Percentiles rank a stretch among this genome's conserved stretches.
These are phyloP conservation scores for Odontamblyopus rebecca DNA, from an alignment of 2,797 vertebrate genomes.

Conservation along the genomic window DNA sequence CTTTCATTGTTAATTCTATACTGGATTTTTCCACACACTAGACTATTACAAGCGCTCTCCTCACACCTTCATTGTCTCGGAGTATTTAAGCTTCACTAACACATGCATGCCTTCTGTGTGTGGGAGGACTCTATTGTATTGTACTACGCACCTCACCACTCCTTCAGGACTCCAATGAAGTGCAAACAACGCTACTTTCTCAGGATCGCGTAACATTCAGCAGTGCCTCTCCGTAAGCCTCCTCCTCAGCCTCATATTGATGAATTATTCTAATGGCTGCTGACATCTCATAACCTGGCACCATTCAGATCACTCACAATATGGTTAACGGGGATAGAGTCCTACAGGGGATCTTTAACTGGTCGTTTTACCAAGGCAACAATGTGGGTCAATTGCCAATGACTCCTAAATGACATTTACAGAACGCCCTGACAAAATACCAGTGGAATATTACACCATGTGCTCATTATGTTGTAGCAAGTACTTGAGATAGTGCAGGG, in stretches of 20 bases:
- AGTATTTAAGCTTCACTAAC: background rate
- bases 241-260: slow-evolving; percentile 8
- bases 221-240: background rate
- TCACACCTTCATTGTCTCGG: background rate
- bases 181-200: slow-evolving; percentile 6
- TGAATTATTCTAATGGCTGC: slow-evolving; percentile 7
- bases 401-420: slow-evolving; percentile 7
- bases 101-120: background rate
- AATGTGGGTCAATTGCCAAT: slow-evolving; percentile 9
- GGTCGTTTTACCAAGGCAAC: background rate
- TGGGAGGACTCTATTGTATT: background rate
- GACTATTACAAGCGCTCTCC: background rate
- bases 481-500: background rate
- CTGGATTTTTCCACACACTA: background rate
- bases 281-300: background rate
- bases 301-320: slow-evolving; percentile 1
- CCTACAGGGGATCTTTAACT: slow-evolving; percentile 1
- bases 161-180: slow-evolving; percentile 2
- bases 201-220: background rate
- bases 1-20: too few relatives aligned
- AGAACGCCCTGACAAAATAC: slow-evolving; percentile 7
- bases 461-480: background rate
- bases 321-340: background rate
- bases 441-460: background rate
- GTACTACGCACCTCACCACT: background rate